Percentiles rank a stretch among this genome's conserved stretches.
phyloP scores from a whole-genome alignment of 2,797 vertebrate species.

The Acanthiza pusilla region DNA sequence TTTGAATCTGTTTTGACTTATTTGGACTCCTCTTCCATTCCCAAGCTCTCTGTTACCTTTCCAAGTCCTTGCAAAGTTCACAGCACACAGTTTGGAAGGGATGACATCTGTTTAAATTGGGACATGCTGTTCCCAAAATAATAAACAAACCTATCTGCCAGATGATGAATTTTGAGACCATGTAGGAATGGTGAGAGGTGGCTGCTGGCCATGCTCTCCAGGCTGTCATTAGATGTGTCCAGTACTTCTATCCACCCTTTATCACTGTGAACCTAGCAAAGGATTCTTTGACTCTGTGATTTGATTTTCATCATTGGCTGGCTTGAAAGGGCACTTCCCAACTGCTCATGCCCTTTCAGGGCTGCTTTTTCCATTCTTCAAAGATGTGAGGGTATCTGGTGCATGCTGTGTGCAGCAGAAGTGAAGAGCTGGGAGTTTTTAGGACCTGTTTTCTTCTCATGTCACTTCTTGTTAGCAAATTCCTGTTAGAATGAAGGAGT shows the following conservation, averaged over 20 bases:
- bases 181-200: background rate
- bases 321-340: background rate
- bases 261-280: background rate
- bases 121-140: background rate
- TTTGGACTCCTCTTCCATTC: background rate
- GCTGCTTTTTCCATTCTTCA: background rate
- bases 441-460: background rate
- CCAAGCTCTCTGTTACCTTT: background rate
- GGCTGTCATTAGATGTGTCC: background rate
- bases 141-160: background rate
- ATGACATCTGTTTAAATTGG: background rate
- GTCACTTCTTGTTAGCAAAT: background rate
- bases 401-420: background rate
- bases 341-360: background rate
- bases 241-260: background rate
- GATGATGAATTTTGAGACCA: background rate
- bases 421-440: background rate
- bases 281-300: background rate
- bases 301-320: background rate
- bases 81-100: background rate
- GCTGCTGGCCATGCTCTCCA: background rate
- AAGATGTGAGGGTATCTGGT: background rate
- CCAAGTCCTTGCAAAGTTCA: slow-evolving; percentile 5
- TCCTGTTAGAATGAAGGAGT: background rate
- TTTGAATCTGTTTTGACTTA: background rate